Evolutionary conservation across 1,140 invertebrate genomes (phyloP), one percentile per base, ranked within the genome.

Genomic region (Euglossa dilemma): DNA sequence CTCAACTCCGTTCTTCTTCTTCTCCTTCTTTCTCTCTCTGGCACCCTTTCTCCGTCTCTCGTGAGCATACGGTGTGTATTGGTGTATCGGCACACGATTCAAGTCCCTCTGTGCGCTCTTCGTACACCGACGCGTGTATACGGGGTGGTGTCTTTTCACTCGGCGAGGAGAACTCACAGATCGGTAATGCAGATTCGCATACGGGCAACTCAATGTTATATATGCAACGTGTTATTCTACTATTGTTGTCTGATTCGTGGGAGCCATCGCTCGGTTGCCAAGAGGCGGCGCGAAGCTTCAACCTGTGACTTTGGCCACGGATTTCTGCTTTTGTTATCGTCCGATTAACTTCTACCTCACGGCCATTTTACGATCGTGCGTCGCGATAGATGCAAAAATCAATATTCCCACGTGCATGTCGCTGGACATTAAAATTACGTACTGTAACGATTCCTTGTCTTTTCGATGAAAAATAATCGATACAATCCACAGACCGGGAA

Each of bases 121-220:
- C 64, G 43, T 16, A 14, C 73, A 70, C 63, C 72, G 73, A 71
- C 66, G 56, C 16, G 45, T 57, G 25, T 87, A 82, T 85, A 87
- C 87, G 64, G 85, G 87, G 86, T 88, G 87, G 75, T 87, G 86
- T 80, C 83, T 59, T 67, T 67, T 57, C 43, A 67, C 14, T 47
- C 36, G 28, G 25, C 3, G 16, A 18, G 18, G 9, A 20, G 16
- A n/a, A 20, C 63, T 36, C 11, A 14, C 43, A 66, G 50, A 43
- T 16, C 9, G 20, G 47, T 67, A 67, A 77, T 43, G 28, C 8
- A 66, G 73, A 52, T 75, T 75, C 59, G 59, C 28, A 50, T 18
- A n/a, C 20, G 50, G 12, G 72, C 14, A 43, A 45, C 18, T 6
- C 12, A 45, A 25, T 6, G n/a, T 25, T 14, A 25, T 14, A 54